Conservation (phyloP, 2,888 invertebrate genomes). For the Hylaea fasciaria region DNA sequence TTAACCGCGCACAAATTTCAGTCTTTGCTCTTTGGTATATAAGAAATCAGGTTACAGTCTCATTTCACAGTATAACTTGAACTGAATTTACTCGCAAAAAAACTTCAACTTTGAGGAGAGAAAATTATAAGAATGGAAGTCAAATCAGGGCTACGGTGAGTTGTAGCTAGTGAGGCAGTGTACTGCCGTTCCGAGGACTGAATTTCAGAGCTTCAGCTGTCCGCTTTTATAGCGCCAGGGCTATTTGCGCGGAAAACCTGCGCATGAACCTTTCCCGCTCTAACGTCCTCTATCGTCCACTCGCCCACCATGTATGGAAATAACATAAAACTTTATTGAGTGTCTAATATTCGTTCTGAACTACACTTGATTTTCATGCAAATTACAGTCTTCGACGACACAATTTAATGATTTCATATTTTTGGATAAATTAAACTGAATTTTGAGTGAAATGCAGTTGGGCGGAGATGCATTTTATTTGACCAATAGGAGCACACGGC, state of each 20-base stretch:
- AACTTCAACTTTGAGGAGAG: constrained; percentile 14
- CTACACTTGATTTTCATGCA: neutral
- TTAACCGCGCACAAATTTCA: neutral
- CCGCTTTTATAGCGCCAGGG: constrained; percentile 15
- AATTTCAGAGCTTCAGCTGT: neutral
- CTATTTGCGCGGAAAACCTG: constrained; percentile 6
- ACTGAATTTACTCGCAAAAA: constrained; percentile 11
- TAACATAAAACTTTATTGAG: constrained; percentile 17
- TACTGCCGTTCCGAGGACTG: constrained; percentile 17
- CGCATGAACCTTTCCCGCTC: constrained; percentile 1
- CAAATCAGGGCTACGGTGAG: constrained; percentile 3
- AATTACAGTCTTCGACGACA: neutral
- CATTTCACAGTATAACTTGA: neutral
- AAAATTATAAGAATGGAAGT: constrained; percentile 10
- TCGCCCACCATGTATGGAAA: constrained; percentile 7
- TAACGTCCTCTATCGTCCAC: neutral
- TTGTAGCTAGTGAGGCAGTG: neutral
- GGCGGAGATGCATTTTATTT: neutral
- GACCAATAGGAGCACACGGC: neutral
- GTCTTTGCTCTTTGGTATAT: neutral
- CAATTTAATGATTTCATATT: neutral
- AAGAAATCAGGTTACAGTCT: neutral
- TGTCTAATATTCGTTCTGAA: neutral
- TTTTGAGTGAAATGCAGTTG: neutral
- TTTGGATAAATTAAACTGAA: neutral